Base-by-base conservation (phyloP, 2,888 invertebrate species). In the Alloplasta piceator region DNA sequence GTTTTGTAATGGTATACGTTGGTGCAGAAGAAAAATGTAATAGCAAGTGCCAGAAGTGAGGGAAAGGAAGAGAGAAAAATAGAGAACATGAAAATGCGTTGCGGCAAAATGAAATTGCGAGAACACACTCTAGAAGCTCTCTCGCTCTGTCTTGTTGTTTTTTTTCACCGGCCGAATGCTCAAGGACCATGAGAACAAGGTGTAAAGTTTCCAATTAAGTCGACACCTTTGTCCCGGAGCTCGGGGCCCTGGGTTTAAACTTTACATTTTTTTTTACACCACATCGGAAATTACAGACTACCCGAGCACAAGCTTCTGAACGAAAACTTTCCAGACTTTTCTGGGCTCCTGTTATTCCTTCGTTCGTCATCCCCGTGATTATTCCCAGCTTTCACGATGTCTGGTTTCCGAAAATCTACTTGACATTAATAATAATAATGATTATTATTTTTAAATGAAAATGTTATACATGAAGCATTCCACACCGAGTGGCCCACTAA, bases 121-220 rank as follows among this genome's bases (percentile, higher is more conserved):
- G 70, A 78, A 56, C 75, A 75, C 56, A 67, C 71, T 26, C 55
- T 48, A 50, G 56, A 78, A 48, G 55, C 64, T 36, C 55, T 43
- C 48, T 55, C 36, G n/a, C 55, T 16, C n/a, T 7, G 56, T 0
- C 16, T 41, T 10, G 66, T 38, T 38, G 7, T 46, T 46, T 16
- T 52, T 74, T 38, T 60, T 14, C 12, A 12, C 68, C 41, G 48
- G 38, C 63, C 4, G 56, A 61, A 78, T 82, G 71, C 67, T 82
- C 55, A 16, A 72, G 78, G 12, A 75, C 52, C 61, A 41, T 66
- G 71, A 71, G 71, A 75, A 82, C 78, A 66, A 82, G 82, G 78
- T 75, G 82, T 82, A 75, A 82, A 82, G 82, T 82, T 82, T 82
- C 75, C 78, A 82, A 78, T 82, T 82, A 78, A 73, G 71, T 72